Base-by-base conservation (phyloP, 2,113 vertebrate species). In the Planiliza haematocheilus region DNA sequence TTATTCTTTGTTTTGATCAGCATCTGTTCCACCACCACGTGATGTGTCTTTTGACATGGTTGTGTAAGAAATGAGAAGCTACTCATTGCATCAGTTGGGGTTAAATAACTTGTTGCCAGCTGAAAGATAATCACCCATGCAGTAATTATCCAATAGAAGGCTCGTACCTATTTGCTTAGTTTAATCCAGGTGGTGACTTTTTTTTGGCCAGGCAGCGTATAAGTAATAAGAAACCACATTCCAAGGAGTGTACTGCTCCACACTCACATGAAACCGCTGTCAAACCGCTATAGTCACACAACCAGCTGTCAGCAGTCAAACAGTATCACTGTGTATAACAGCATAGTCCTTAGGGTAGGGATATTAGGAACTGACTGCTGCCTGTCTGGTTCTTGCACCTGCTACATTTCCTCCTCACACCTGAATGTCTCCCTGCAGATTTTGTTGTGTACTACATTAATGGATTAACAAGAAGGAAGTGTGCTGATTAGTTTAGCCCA, bases 391-490 rank as follows among this genome's bases (percentile, higher is more conserved):
- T 10, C 30, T 21, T 72, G 66, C 74, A 85, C 53, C 65, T 66
- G 73, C 70, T 58, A 9, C 56, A 59, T 10, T 74, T 66, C 34
- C 68, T 42, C 61, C 55, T 57, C 50, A 16, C 72, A 78, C 58
- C 80, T 82, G 38, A 81, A 79, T 50, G 74, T 65, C 77, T 80
- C 57, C 64, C 36, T 38, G 30, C 70, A 50, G 74, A 79, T 61
- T 81, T 80, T 63, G 50, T 62, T 84, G 70, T 85, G 78, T 45
- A 52, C 58, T 58, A 63, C 56, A 77, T 79, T 71, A 68, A 86
- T 61, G 83, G 87, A 81, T 91, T 88, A 84, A 59, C 42, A n/a
- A 73, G 79, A 85, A 53, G 61, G 78, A 89, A 87, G 65, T 83
- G 85, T 77, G 60, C 60, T 50, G 79, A 87, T 90, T 78, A 79